Evolutionary conservation across 64 coral and sea anemone species (phyloP).

Genomic region (Porites lutea): DNA sequence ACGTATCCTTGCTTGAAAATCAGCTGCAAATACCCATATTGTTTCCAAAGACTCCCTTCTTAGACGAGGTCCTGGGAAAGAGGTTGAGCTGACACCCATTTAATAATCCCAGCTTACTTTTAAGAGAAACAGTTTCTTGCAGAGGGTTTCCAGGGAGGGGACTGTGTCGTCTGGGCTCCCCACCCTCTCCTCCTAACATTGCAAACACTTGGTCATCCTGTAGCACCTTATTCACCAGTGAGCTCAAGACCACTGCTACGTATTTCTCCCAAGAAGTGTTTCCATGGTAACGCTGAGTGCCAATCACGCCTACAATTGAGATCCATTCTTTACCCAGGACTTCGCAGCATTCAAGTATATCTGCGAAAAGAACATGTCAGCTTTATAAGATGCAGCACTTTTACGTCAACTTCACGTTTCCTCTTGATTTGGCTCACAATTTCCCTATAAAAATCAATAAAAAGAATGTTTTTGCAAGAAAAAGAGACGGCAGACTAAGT

Average conservation of each 20-base stretch:
- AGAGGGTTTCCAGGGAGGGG: background rate
- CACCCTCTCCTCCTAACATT: background rate
- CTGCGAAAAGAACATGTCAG: background rate
- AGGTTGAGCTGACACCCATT: background rate
- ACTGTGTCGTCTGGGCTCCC: background rate
- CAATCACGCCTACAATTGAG: background rate
- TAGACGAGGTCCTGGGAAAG: background rate
- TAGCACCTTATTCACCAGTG: constrained; percentile 4
- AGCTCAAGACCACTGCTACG: constrained; percentile 1
- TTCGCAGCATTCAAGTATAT: constrained; percentile 32
- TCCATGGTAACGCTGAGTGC: constrained; percentile 16
- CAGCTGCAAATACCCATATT: too few relatives aligned
- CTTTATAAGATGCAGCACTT: too few relatives aligned
- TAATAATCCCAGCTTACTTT: background rate
- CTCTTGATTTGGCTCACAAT: too few relatives aligned
- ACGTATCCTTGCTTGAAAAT: too few relatives aligned
- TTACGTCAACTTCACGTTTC: too few relatives aligned
- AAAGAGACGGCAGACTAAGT: too few relatives aligned
- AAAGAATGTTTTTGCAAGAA: too few relatives aligned
- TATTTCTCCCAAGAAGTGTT: constrained; percentile 8
- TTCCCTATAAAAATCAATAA: too few relatives aligned
- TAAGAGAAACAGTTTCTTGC: background rate
- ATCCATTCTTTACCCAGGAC: constrained; percentile 26
- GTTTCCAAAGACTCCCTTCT: too few relatives aligned
- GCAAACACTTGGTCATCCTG: constrained; percentile 36